Conservation (phyloP, 2,888 invertebrate genomes). For the Drosophila fungiperda region DNA sequence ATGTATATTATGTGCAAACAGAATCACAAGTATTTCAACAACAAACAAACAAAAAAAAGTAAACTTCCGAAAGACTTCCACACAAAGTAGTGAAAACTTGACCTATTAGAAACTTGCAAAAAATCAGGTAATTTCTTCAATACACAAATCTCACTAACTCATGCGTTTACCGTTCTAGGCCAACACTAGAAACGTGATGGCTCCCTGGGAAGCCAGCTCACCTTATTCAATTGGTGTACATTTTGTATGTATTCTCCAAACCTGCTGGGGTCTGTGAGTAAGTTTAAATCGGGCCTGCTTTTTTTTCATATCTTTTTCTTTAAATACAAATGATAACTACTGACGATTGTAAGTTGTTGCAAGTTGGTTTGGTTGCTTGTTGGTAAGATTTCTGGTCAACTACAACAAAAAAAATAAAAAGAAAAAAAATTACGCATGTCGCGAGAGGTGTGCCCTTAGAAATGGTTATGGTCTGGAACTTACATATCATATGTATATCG, state of each 20-base stretch:
- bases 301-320: constrained; percentile 3
- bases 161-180: constrained; percentile 79
- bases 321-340: constrained; percentile 2
- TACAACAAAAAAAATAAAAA: constrained; percentile 6
- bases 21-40: constrained; percentile 64
- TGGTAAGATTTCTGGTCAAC: constrained; percentile 49
- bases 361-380: constrained; percentile 33
- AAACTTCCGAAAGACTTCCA: constrained; percentile 43
- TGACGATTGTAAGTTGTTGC: constrained; percentile 52
- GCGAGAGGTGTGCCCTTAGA: constrained; percentile 27
- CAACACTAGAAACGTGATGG: constrained; percentile 75
- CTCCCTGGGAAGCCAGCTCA: constrained; percentile 48
- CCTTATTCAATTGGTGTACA: constrained; percentile 50
- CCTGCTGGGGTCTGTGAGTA: constrained; percentile 40
- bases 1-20: constrained; percentile 39
- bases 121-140: constrained; percentile 68
- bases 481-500: constrained; percentile 31
- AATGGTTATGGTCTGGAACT: constrained; percentile 22
- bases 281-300: constrained; percentile 40
- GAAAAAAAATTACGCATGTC: constrained; percentile 18
- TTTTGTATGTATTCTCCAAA: constrained; percentile 23
- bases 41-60: constrained; percentile 13
- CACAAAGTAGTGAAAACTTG: constrained; percentile 32
- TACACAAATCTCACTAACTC: constrained; percentile 74
- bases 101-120: constrained; percentile 35